Percentiles rank a stretch among this genome's conserved stretches.
Conservation (phyloP, 2,888 invertebrate genomes). For the Leptopilina syphax region DNA sequence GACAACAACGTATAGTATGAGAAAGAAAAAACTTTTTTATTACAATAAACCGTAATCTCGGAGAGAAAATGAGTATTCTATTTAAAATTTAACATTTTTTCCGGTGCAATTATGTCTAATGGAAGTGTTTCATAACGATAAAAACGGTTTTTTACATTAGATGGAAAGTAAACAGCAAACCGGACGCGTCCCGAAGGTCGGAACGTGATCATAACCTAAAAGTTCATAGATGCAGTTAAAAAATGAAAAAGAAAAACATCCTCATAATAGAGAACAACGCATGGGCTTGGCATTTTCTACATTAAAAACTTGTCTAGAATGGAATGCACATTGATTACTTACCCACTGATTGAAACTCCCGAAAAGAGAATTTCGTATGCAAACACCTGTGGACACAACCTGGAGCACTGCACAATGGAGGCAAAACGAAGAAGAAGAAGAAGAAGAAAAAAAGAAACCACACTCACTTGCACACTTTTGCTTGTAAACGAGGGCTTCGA, state of each 20-base stretch:
- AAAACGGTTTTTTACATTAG: conserved; percentile 3
- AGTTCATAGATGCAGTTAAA: background rate
- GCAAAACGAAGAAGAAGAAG: conserved; percentile 17
- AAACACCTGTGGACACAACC: conserved; percentile 49
- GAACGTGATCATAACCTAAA: conserved; percentile 35
- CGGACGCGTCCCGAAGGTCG: conserved; percentile 30
- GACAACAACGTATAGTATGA: too few species aligned
- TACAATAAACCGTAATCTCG: background rate
- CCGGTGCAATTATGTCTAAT: background rate
- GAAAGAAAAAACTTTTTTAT: too few species aligned
- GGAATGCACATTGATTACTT: background rate
- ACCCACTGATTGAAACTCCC: background rate
- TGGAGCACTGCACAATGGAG: conserved; percentile 23
- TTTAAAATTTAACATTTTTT: background rate
- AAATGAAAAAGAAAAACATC: background rate
- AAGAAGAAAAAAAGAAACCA: background rate
- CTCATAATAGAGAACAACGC: conserved; percentile 17
- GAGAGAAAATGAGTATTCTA: background rate
- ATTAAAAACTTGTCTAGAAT: background rate
- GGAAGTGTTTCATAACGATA: background rate
- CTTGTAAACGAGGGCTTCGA: background rate
- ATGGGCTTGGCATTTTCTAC: background rate
- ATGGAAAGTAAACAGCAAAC: conserved; percentile 33
- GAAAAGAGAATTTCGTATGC: background rate
- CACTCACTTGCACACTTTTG: conserved; percentile 45